Conservation (phyloP, 2,888 invertebrate genomes). For the Athrips mouffetella region DNA sequence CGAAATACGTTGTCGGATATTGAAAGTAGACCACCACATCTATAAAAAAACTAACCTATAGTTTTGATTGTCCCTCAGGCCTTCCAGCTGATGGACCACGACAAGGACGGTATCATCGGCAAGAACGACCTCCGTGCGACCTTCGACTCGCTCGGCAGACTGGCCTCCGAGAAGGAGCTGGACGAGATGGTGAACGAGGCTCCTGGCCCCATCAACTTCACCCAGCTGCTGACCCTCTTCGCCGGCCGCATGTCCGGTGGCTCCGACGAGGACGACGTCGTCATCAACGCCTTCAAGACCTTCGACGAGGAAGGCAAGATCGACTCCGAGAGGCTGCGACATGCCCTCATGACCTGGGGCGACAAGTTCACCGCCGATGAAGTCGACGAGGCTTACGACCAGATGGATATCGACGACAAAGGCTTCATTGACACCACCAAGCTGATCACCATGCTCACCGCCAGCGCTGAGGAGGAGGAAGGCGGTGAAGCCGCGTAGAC, state of each 20-base stretch:
- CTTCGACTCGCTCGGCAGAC: conserved; percentile 94
- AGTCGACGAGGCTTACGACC: conserved; percentile 94
- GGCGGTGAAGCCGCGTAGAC: conserved; percentile 73
- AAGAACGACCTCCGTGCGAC: conserved; percentile 94
- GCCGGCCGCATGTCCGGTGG: conserved; percentile 95
- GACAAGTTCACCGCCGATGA: conserved; percentile 94
- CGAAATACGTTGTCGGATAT: no score
- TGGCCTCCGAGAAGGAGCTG: conserved; percentile 93
- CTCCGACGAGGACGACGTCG: conserved; percentile 94
- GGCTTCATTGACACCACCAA: conserved; percentile 93
- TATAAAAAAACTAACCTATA: background rate
- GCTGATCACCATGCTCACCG: conserved; percentile 92
- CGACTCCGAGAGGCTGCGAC: conserved; percentile 93
- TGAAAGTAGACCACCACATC: no score
- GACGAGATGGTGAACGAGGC: conserved; percentile 93
- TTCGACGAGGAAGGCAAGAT: conserved; percentile 94
- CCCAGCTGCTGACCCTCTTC: conserved; percentile 94
- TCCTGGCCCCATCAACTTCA: conserved; percentile 96
- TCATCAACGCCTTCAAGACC: conserved; percentile 94
- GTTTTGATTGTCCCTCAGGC: conserved; percentile 75
- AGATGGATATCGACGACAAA: conserved; percentile 94
- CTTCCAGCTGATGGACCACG: conserved; percentile 97
- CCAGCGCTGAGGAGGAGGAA: conserved; percentile 88
- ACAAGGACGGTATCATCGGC: conserved; percentile 94
- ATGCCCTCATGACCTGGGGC: conserved; percentile 95